These are phyloP conservation scores for Thripadectes ignobilis DNA, from an alignment of 2,797 vertebrate genomes.

Conservation along the genomic window DNA sequence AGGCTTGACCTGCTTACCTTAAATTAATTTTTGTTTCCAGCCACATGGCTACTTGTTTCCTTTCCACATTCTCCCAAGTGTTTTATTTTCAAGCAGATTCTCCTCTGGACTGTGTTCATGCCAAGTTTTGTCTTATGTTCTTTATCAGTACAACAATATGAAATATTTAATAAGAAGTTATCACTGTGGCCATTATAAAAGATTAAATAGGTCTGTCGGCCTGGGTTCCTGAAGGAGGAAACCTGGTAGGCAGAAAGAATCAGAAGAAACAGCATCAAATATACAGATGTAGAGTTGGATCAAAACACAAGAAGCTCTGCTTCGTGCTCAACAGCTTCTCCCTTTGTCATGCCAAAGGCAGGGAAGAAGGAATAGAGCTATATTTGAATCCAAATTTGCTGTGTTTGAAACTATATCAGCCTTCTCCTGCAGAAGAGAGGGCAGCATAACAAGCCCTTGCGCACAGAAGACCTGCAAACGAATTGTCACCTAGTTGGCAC, in stretches of 20 bases:
- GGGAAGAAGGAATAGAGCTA: neutral
- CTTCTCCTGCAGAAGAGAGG: neutral
- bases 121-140: slow-evolving; percentile 70
- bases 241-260: slow-evolving; percentile 2
- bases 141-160: slow-evolving; percentile 75
- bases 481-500: neutral
- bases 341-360: neutral
- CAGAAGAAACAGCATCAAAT: slow-evolving; percentile 17
- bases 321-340: neutral
- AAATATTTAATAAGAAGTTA: slow-evolving; percentile 82
- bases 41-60: neutral
- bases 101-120: slow-evolving; percentile 18
- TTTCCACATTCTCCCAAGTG: slow-evolving; percentile 25
- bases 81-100: slow-evolving; percentile 63
- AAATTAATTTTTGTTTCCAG: slow-evolving; percentile 8
- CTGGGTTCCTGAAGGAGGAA: slow-evolving; percentile 45
- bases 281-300: neutral
- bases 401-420: neutral
- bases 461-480: neutral
- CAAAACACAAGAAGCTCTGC: neutral
- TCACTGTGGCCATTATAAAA: slow-evolving; percentile 75
- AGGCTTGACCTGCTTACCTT: slow-evolving; percentile 25
- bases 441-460: neutral
- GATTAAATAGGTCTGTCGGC: slow-evolving; percentile 69
- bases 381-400: neutral